Evolutionary conservation across 1,140 invertebrate genomes (phyloP).

Genomic region (Drosophila micromelanica): DNA sequence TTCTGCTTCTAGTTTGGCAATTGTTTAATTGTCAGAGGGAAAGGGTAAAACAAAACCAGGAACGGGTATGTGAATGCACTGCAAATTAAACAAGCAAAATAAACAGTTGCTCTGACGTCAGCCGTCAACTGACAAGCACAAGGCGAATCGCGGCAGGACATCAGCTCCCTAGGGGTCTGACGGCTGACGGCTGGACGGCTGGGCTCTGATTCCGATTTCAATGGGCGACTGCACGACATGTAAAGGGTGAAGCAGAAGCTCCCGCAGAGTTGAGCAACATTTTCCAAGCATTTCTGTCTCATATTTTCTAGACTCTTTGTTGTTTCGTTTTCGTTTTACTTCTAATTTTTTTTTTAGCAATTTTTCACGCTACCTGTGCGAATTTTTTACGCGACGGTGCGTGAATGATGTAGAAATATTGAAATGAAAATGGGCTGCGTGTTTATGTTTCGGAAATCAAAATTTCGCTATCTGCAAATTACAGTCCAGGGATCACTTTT

Average conservation of each 20-base stretch:
- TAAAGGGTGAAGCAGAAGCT: constrained; percentile 70
- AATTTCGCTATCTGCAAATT: constrained; percentile 80
- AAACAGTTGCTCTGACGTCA: constrained; percentile 71
- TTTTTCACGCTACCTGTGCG: constrained; percentile 83
- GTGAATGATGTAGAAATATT: constrained; percentile 36
- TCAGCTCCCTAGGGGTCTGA: constrained; percentile 62
- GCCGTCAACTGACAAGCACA: constrained; percentile 32
- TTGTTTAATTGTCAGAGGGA: constrained; percentile 38
- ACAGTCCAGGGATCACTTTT: constrained; percentile 62
- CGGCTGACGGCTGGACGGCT: constrained; percentile 31
- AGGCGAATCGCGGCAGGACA: constrained; percentile 63
- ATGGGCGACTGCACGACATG: too few relatives aligned
- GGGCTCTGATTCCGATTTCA: constrained; percentile 63
- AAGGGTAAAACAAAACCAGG: background rate
- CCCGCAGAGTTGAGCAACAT: constrained; percentile 53
- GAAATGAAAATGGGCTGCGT: constrained; percentile 55
- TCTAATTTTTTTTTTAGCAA: constrained; percentile 59
- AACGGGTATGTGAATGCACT: constrained; percentile 40
- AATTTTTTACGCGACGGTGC: constrained; percentile 77
- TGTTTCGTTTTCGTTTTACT: constrained; percentile 23
- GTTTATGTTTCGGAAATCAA: constrained; percentile 83
- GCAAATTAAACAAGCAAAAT: constrained; percentile 55
- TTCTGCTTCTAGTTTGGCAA: constrained; percentile 12
- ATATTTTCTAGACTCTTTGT: constrained; percentile 32
- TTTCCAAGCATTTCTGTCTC: constrained; percentile 39